Base-by-base conservation (phyloP, 2,888 invertebrate genomes). In the Diarsia brunnea region DNA sequence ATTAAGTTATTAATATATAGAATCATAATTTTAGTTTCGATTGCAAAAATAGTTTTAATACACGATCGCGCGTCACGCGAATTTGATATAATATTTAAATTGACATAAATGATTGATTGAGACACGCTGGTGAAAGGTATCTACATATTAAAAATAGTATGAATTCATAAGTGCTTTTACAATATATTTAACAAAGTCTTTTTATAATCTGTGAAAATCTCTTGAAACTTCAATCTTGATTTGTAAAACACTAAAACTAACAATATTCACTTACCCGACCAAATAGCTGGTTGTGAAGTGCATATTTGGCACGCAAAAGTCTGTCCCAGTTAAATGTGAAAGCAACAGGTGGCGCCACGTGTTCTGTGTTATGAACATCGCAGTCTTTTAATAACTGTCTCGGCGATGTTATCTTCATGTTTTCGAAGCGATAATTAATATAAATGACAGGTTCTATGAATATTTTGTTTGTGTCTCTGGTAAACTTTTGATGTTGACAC, bases 321-420 rank as follows among this genome's bases (percentile, higher is more conserved):
- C 31, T 43, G 53, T 31, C 27, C 7, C 45, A 69, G 64, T 70
- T 70, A 19, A 43, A 73, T 43, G 16, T 60, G 60, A 82, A 78
- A 60, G 58, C 79, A 75, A 73, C 82, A 84, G 82, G 82, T 78
- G 85, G 74, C 78, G 61, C 85, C 77, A 82, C 81, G 64, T 84
- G 85, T 16, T 16, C 8, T 2, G n/a, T 76, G 53, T 65, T 66
- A 53, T 79, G 60, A 58, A 49, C 53, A n/a, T 61, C n/a, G 31
- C 4, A 14, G 45, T 72, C 43, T 64, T 72, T 47, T 68, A 73
- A 76, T 84, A 68, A 73, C 61, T 61, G 16, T 68, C 65, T 58
- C 43, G 14, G 38, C 19, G 12, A 43, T 84, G 38, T 69, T 66
- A 38, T 70, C 47, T 55, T 65, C 58, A 55, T 78, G 79, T 83